Base-by-base conservation (phyloP, 1,140 invertebrate genomes). In the Drosophila pectinifera region DNA sequence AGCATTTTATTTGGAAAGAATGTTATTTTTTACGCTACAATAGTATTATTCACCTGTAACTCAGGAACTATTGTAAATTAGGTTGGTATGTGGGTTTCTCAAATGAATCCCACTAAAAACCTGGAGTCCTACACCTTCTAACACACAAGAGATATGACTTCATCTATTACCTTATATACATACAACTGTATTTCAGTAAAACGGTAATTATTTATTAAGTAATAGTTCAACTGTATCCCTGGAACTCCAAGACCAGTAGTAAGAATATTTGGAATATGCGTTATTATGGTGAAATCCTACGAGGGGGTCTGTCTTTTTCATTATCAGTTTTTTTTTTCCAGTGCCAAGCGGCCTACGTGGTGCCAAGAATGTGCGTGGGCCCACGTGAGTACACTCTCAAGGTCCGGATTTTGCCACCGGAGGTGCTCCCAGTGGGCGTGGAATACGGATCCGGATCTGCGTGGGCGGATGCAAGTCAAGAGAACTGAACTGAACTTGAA, bases 391-490 rank as follows among this genome's bases (percentile, higher is more conserved):
- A 54, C 75, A 62, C 46, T 55, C 55, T 36, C 36, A 11, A 61
- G 36, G 46, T 39, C 48, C 48, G 18, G 56, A 62, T 62, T 67
- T 54, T 8, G 18, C 26, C 31, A 49, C 18, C 36, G 54, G 28
- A 28, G 49, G 43, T 54, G 18, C 14, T 34, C 8, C 5, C 10
- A 20, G 65, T 56, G 34, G 38, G 62, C 34, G 46, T 41, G 48
- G 51, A 53, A 53, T 36, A 53, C 49, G 49, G 18, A 53, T 53
- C 49, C 49, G 31, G 26, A 68, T 18, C 34, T 74, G 51, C 80
- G 80, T 83, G 73, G 76, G 81, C 39, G 74, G 75, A 84, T 84
- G 57, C 76, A 56, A 85, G 77, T 80, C 80, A 84, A 68, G 80
- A 65, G 46, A 51, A 43, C 64, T 85, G 42, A 41, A 43, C 70